Percentiles rank a stretch among this genome's conserved stretches.
Evolutionary conservation across 2,113 vertebrate genomes (phyloP).

Genomic region (Uria aalge): DNA sequence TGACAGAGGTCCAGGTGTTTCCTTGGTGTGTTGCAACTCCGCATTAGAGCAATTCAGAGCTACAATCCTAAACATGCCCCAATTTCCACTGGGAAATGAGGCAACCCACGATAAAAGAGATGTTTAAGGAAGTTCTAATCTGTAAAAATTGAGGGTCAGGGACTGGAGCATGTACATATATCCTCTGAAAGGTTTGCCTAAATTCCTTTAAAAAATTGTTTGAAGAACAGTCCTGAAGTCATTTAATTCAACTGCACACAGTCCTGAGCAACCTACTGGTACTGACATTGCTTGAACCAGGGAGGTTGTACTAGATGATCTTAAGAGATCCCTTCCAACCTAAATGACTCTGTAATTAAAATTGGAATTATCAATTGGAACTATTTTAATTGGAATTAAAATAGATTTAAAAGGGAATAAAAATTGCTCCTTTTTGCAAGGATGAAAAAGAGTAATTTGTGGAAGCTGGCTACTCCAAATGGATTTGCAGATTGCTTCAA

Average conservation of each 20-base stretch:
- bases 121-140: not conserved
- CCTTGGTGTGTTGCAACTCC: not conserved
- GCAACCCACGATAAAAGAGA: not conserved
- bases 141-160: not conserved
- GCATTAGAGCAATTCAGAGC: not conserved
- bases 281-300: not conserved
- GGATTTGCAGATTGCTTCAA: constrained; percentile 26
- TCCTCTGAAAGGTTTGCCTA: not conserved
- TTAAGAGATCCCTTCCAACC: not conserved
- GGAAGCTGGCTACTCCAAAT: not conserved
- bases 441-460: not conserved
- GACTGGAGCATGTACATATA: not conserved
- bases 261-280: not conserved
- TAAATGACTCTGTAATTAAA: not conserved
- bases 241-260: not conserved
- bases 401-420: not conserved
- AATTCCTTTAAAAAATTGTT: not conserved
- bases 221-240: not conserved
- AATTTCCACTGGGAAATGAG: not conserved
- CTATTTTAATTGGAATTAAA: not conserved
- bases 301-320: fast-evolving
- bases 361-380: not conserved
- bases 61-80: not conserved
- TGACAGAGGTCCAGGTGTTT: not conserved
- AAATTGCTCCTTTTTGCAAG: not conserved